Percentiles rank a stretch among this genome's conserved stretches.
Evolutionary conservation across 1,140 invertebrate species (phyloP).

Genomic region (Paraescarpia echinospica): DNA sequence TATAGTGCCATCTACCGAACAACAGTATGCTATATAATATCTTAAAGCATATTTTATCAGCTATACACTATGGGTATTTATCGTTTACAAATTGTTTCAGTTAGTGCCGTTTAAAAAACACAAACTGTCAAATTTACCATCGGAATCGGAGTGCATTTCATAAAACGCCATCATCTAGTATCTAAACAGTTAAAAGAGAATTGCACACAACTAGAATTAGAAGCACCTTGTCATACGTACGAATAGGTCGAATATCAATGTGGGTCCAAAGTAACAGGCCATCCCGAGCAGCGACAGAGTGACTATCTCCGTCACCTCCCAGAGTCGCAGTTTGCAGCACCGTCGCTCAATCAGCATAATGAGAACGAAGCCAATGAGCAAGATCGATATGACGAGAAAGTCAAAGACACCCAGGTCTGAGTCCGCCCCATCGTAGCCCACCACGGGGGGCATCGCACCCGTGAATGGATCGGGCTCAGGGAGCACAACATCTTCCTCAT

Average conservation of each 20-base stretch:
- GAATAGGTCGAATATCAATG: background rate
- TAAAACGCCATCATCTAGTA: too few species aligned
- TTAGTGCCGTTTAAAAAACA: too few species aligned
- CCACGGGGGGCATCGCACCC: background rate
- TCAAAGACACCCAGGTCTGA: background rate
- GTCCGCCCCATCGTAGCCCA: background rate
- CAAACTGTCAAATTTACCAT: too few species aligned
- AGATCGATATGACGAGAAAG: background rate
- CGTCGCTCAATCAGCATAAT: background rate
- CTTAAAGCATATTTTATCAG: too few species aligned
- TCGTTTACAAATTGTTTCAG: too few species aligned
- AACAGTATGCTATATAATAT: too few species aligned
- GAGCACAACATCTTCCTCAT: background rate
- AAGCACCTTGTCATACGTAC: background rate
- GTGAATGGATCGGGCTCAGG: background rate
- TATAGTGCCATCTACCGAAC: too few species aligned
- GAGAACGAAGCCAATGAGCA: background rate
- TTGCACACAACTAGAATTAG: too few species aligned
- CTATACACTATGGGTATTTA: too few species aligned
- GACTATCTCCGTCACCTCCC: background rate
- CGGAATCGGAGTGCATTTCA: too few species aligned
- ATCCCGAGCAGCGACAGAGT: background rate
- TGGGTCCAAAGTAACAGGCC: background rate
- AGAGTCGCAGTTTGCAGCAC: background rate
- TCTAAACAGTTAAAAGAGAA: too few species aligned